These are phyloP conservation scores for Varanus salvator DNA, from an alignment of 2,113 vertebrate genomes.

Conservation along the genomic window DNA sequence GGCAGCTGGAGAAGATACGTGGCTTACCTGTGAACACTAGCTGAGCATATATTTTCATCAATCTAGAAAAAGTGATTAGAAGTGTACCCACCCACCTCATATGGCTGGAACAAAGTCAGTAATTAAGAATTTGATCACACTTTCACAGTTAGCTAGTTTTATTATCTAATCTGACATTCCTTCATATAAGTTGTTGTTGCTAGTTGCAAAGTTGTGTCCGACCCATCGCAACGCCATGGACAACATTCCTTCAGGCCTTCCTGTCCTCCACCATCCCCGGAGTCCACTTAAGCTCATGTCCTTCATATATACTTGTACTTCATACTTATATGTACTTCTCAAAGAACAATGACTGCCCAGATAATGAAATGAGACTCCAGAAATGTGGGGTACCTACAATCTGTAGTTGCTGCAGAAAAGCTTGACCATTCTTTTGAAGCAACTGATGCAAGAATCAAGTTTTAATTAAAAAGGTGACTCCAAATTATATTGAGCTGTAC, in stretches of 20 bases:
- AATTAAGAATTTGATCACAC: not conserved
- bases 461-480: conserved; percentile 24
- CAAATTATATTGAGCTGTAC: conserved; percentile 4
- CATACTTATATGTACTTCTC: too few relatives aligned
- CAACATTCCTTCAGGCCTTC: too few relatives aligned
- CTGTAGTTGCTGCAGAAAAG: not conserved
- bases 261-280: too few relatives aligned
- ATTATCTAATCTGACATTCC: not conserved
- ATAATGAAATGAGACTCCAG: not conserved
- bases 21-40: not conserved
- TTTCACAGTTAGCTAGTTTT: not conserved
- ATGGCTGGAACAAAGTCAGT: not conserved
- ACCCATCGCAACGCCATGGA: too few relatives aligned
- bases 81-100: not conserved
- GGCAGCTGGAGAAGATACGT: not conserved
- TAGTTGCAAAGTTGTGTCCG: too few relatives aligned
- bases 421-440: not conserved
- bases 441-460: conserved; percentile 8
- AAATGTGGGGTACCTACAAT: not conserved
- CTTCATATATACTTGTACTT: too few relatives aligned
- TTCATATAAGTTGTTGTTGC: not conserved
- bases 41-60: not conserved
- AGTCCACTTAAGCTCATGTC: too few relatives aligned
- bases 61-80: not conserved
- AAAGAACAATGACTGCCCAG: not conserved